Evolutionary conservation across 2,888 invertebrate species (phyloP).

Genomic region (Pardosa pseudoannulata): DNA sequence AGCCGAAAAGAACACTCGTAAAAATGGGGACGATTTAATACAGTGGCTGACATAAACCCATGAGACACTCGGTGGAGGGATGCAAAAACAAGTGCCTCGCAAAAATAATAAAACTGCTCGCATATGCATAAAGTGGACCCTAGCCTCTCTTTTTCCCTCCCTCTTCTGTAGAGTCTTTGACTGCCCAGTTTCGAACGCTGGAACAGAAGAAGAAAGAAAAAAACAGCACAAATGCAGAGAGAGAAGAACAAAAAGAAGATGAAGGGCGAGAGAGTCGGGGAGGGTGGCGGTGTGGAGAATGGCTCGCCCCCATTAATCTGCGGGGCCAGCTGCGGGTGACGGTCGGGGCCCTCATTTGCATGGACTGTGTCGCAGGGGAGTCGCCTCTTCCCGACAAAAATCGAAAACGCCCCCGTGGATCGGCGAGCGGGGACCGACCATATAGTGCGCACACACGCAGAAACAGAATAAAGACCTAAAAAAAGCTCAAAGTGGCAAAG

Average conservation of each 20-base stretch:
- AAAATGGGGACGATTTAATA: constrained; percentile 17
- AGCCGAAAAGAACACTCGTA: background rate
- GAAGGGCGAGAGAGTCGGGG: constrained; percentile 25
- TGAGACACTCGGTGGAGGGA: background rate
- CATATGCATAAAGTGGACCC: constrained; percentile 43
- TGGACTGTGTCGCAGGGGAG: constrained; percentile 27
- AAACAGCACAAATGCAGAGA: background rate
- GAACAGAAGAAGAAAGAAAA: background rate
- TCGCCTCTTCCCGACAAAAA: constrained; percentile 46
- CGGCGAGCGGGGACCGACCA: constrained; percentile 19
- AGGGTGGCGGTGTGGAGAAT: constrained; percentile 36
- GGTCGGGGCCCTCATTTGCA: constrained; percentile 66
- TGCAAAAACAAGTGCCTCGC: background rate
- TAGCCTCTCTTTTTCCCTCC: background rate
- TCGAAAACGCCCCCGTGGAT: constrained; percentile 27
- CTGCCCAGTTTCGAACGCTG: constrained; percentile 15
- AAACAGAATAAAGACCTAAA: no score
- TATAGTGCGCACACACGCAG: no score
- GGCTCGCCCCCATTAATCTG: constrained; percentile 67
- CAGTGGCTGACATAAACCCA: constrained; percentile 9
- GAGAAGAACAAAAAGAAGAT: background rate
- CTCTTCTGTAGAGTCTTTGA: background rate
- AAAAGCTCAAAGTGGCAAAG: no score
- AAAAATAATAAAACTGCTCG: constrained; percentile 30
- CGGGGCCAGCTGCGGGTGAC: constrained; percentile 66